A percentile compares a stretch with the other conserved stretches of the same genome.
These are phyloP conservation scores for Leptinotarsa peninsularis DNA, from an alignment of 2,888 invertebrate genomes.

Conservation along the genomic window DNA sequence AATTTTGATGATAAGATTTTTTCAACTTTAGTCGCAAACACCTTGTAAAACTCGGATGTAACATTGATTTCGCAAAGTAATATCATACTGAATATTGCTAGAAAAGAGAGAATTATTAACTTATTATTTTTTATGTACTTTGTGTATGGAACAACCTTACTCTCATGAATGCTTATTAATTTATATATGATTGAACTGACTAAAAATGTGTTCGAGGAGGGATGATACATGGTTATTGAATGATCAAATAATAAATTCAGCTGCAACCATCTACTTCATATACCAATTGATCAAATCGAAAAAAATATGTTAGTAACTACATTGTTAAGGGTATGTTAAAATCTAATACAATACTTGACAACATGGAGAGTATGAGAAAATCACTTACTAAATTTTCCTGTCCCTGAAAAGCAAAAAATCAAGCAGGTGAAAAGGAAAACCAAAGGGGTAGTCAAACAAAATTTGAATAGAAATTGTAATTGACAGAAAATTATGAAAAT, in stretches of 20 bases:
- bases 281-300: constrained; percentile 9
- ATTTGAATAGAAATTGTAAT: constrained; percentile 34
- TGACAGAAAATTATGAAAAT: constrained; percentile 26
- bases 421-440: constrained; percentile 60
- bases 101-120: too few relatives aligned
- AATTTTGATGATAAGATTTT: too few relatives aligned
- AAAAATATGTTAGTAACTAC: constrained; percentile 13
- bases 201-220: neutral
- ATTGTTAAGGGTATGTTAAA: neutral
- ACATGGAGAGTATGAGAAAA: constrained; percentile 22
- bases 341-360: constrained; percentile 34
- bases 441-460: constrained; percentile 54
- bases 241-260: constrained; percentile 16
- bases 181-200: neutral
- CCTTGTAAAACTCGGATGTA: too few relatives aligned
- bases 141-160: too few relatives aligned
- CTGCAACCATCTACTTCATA: constrained; percentile 21
- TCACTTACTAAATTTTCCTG: constrained; percentile 77
- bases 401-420: constrained; percentile 71
- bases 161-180: too few relatives aligned
- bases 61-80: too few relatives aligned
- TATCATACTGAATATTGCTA: too few relatives aligned
- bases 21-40: too few relatives aligned
- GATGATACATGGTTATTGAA: constrained; percentile 23
- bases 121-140: neutral